Evolutionary conservation across 1,140 invertebrate genomes (phyloP).

Genomic region (Belonocnema kinseyi): DNA sequence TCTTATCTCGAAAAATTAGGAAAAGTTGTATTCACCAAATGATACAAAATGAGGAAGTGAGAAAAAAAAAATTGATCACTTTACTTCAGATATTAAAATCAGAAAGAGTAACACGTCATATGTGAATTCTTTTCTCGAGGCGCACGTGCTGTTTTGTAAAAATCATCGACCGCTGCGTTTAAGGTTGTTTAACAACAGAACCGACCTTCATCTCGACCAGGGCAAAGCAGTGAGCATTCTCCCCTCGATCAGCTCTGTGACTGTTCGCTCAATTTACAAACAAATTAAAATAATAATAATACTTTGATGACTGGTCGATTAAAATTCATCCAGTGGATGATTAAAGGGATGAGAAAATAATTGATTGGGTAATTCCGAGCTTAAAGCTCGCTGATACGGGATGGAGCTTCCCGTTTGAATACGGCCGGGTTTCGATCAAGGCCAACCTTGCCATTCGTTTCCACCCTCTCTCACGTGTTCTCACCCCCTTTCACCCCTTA

Average conservation of each 20-base stretch:
- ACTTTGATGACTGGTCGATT: neutral
- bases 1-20: too few relatives aligned
- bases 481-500: neutral
- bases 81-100: too few relatives aligned
- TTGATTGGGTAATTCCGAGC: conserved; percentile 16
- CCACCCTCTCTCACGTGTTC: conserved; percentile 20
- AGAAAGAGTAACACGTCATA: too few relatives aligned
- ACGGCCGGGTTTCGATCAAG: conserved; percentile 50
- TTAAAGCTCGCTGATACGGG: conserved; percentile 44
- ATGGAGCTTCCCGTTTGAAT: conserved; percentile 49
- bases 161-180: conserved; percentile 14
- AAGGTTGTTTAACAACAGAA: neutral
- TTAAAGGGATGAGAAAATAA: conserved; percentile 37
- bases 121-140: too few relatives aligned
- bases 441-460: conserved; percentile 47
- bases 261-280: neutral
- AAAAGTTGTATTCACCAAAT: too few relatives aligned
- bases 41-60: too few relatives aligned
- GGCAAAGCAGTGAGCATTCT: neutral
- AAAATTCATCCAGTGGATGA: neutral
- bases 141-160: conserved; percentile 9
- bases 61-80: too few relatives aligned
- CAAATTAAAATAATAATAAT: neutral
- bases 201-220: conserved; percentile 21
- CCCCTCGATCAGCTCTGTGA: neutral